Percentiles rank a stretch among this genome's conserved stretches.
Conservation (phyloP, 2,113 vertebrate genomes). For the Nematolebias whitei region DNA sequence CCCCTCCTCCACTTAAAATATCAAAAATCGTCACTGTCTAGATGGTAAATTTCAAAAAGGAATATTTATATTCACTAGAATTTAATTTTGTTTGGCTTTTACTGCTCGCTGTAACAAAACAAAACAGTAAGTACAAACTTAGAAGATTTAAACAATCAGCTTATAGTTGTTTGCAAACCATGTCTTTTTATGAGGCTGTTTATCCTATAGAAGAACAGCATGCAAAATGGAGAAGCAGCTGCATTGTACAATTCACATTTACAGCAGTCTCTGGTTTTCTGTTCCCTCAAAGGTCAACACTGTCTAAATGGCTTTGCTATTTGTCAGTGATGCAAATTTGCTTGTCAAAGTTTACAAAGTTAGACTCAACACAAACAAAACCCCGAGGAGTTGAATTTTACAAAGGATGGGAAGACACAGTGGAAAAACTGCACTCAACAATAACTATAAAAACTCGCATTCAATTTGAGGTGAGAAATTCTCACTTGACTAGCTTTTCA, state of each 20-base stretch:
- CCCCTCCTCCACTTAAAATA: neutral
- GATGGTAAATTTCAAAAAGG: neutral
- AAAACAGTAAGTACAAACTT: neutral
- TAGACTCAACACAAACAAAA: constrained; percentile 15
- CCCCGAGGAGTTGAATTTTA: constrained; percentile 21
- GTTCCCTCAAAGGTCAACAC: constrained; percentile 36
- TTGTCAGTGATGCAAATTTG: constrained; percentile 20
- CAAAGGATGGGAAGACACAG: neutral
- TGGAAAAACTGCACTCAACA: neutral
- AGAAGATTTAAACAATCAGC: neutral
- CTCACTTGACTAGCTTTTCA: neutral
- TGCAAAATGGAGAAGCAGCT: neutral
- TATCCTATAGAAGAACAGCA: neutral
- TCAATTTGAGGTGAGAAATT: neutral
- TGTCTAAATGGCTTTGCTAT: constrained; percentile 17
- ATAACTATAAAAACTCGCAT: constrained; percentile 4
- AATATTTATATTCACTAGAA: neutral
- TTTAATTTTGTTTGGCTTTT: neutral
- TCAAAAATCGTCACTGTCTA: neutral
- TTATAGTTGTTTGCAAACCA: neutral
- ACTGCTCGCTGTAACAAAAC: neutral
- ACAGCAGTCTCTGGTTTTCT: constrained; percentile 14
- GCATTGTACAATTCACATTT: neutral
- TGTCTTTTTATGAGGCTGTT: neutral
- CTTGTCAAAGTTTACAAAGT: constrained; percentile 36